These are phyloP conservation scores for Hemiprocne comata DNA, from an alignment of 2,113 vertebrate species.

Conservation along the genomic window DNA sequence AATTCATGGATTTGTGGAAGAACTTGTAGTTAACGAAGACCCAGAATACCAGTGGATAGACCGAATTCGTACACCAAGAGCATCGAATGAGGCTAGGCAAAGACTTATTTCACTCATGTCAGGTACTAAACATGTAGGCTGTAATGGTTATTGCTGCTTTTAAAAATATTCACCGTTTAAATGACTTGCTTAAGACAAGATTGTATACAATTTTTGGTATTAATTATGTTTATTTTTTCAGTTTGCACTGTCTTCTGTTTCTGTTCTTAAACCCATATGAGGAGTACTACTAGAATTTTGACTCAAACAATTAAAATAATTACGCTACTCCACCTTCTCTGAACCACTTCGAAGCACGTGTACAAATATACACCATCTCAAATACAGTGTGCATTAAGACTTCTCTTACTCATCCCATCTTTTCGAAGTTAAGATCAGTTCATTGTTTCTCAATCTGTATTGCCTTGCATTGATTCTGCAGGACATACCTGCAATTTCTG, in stretches of 20 bases:
- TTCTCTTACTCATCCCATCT: not conserved
- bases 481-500: not conserved
- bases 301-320: not conserved
- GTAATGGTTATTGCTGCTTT: not conserved
- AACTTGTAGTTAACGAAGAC: constrained; percentile 98
- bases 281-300: not conserved
- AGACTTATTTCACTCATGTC: constrained; percentile 98
- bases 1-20: constrained; percentile 98
- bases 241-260: not conserved
- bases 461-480: not conserved
- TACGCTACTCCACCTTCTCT: not conserved
- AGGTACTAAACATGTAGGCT: constrained; percentile 73
- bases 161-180: not conserved
- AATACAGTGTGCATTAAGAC: not conserved
- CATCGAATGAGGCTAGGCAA: constrained; percentile 96
- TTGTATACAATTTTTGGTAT: not conserved
- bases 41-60: constrained; percentile 99
- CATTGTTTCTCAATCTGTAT: not conserved
- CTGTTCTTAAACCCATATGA: not conserved
- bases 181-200: not conserved
- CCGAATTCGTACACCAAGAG: constrained; percentile 93
- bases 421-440: not conserved
- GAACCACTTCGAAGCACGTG: not conserved
- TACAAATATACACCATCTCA: not conserved
- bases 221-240: not conserved